Percentiles rank a stretch among this genome's conserved stretches.
Conservation (phyloP, 2,113 vertebrate genomes). For the Himantopus leucocephalus region DNA sequence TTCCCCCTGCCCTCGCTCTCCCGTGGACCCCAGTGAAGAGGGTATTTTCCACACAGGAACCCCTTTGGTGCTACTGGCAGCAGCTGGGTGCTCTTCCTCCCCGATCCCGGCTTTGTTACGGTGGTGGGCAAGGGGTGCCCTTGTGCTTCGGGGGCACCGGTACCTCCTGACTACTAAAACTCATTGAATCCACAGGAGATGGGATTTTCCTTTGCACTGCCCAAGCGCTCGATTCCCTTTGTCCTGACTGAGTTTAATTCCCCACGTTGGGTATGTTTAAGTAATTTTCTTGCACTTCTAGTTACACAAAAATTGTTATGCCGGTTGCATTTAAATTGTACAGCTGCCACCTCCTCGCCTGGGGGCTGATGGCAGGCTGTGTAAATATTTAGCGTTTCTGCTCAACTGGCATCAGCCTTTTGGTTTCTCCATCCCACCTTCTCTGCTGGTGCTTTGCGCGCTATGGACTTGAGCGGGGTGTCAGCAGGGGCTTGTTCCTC, state of each 20-base stretch:
- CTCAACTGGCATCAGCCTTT: neutral
- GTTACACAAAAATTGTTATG: neutral
- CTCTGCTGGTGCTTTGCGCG: neutral
- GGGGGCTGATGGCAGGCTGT: slow-evolving; percentile 8
- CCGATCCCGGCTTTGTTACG: accelerated
- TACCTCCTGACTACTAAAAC: neutral
- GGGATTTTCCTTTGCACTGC: neutral
- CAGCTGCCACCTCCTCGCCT: neutral
- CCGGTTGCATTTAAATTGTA: neutral
- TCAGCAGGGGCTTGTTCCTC: neutral
- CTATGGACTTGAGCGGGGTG: accelerated
- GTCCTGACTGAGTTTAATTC: neutral
- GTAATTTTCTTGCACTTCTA: neutral
- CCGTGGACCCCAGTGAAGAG: neutral
- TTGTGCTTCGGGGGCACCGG: neutral
- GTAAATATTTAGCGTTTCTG: slow-evolving; percentile 26
- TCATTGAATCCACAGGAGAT: neutral
- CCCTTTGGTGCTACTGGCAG: neutral
- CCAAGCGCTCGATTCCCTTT: accelerated
- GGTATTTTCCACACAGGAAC: neutral
- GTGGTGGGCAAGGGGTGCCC: neutral
- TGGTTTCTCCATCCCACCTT: neutral
- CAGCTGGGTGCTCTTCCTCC: neutral
- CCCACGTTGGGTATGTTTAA: neutral
- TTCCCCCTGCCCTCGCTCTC: neutral